These are phyloP conservation scores for Hyla sarda DNA, from an alignment of 2,113 vertebrate genomes.

Conservation along the genomic window DNA sequence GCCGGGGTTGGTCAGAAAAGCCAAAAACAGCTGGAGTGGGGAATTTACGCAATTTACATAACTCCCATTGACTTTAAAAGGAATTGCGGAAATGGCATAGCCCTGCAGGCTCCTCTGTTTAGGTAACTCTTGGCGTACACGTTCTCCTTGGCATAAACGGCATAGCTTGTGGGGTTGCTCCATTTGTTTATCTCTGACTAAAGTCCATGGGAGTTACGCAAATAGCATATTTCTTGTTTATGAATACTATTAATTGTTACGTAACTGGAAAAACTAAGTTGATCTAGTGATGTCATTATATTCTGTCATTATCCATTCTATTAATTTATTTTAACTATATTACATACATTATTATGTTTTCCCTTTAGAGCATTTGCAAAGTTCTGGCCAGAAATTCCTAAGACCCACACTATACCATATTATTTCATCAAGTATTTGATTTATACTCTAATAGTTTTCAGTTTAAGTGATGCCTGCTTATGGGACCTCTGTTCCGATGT, in stretches of 20 bases:
- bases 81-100: too few species aligned
- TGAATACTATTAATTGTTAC: neutral
- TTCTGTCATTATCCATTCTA: too few species aligned
- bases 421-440: constrained; percentile 62
- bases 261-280: neutral
- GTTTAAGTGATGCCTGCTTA: constrained; percentile 59
- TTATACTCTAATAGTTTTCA: constrained; percentile 63
- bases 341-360: constrained; percentile 66
- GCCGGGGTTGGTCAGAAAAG: too few species aligned
- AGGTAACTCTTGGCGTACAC: too few species aligned
- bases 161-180: too few species aligned
- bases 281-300: neutral
- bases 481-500: constrained; percentile 61
- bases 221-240: neutral
- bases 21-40: too few species aligned
- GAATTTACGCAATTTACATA: too few species aligned
- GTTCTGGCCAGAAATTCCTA: constrained; percentile 57
- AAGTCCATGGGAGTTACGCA: too few species aligned
- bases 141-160: too few species aligned
- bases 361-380: constrained; percentile 65
- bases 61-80: too few species aligned
- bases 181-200: too few species aligned
- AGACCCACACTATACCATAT: neutral
- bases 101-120: too few species aligned
- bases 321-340: constrained; percentile 71